Percentiles rank a stretch among this genome's conserved stretches.
Evolutionary conservation across 2,113 vertebrate species (phyloP).

Genomic region (Vidua macroura): DNA sequence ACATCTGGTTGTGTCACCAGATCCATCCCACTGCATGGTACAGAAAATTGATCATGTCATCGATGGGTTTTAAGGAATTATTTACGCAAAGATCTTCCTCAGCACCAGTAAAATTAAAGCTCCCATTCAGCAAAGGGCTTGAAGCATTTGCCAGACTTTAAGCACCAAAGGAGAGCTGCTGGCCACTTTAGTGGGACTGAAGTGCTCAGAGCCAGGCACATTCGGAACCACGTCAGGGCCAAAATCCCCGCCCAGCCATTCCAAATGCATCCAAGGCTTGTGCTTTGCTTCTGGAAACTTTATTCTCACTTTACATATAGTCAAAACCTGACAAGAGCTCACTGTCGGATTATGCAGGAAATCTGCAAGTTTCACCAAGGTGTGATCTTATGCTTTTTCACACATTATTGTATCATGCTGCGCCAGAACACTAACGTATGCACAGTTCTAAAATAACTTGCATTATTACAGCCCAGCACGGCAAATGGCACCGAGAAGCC

Average conservation of each 20-base stretch:
- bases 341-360: conserved; percentile 75
- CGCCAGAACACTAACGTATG: conserved; percentile 76
- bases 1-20: not conserved
- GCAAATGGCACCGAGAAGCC: conserved; percentile 38
- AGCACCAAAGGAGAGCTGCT: not conserved
- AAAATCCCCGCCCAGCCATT: conserved; percentile 24
- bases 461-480: conserved; percentile 63
- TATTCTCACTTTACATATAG: conserved; percentile 65
- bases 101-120: not conserved
- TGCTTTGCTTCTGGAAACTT: conserved; percentile 62
- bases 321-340: conserved; percentile 73
- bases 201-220: not conserved
- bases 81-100: conserved; percentile 1
- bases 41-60: not conserved
- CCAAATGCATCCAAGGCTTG: conserved; percentile 44
- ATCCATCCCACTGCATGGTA: accelerated
- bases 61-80: not conserved
- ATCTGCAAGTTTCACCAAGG: conserved; percentile 79
- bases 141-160: not conserved
- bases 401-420: conserved; percentile 75
- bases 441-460: conserved; percentile 76
- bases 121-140: not conserved
- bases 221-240: not conserved
- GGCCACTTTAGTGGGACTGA: not conserved
- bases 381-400: conserved; percentile 76